A percentile compares a stretch with the other conserved stretches of the same genome.
Conservation (phyloP, 2,888 invertebrate species). For the Drosophila ustulata region DNA sequence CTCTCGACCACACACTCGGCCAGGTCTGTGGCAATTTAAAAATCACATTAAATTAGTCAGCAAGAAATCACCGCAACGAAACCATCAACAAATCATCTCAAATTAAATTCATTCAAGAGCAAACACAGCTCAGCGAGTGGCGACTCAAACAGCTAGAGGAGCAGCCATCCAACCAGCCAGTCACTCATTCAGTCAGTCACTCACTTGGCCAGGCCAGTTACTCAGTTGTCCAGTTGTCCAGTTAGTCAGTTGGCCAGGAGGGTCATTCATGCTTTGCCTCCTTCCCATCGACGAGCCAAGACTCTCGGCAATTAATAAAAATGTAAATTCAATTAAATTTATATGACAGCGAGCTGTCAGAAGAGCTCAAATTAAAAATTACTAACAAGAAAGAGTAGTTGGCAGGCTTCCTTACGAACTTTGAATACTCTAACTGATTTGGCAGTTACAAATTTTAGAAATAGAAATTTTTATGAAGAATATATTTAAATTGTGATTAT, state of each 20-base stretch:
- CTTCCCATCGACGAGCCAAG: neutral
- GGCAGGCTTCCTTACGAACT: neutral
- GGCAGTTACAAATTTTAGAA: neutral
- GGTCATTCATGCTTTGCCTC: slow-evolving; percentile 60
- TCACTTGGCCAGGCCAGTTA: neutral
- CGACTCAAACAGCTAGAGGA: neutral
- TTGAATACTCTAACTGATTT: neutral
- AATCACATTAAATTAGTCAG: slow-evolving; percentile 82
- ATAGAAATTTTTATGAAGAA: no score
- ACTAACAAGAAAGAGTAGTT: slow-evolving; percentile 70
- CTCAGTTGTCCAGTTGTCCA: slow-evolving; percentile 12
- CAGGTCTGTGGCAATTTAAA: slow-evolving; percentile 74
- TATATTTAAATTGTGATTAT: no score
- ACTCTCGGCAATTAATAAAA: slow-evolving; percentile 82
- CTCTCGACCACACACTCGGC: slow-evolving; percentile 65
- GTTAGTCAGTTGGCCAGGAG: slow-evolving; percentile 14
- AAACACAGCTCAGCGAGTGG: slow-evolving; percentile 18
- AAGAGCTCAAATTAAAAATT: slow-evolving; percentile 84
- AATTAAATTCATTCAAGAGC: slow-evolving; percentile 79
- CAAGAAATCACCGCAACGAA: slow-evolving; percentile 81
- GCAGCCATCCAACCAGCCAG: neutral
- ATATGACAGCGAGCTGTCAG: slow-evolving; percentile 84
- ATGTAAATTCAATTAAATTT: slow-evolving; percentile 84
- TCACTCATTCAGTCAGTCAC: neutral
- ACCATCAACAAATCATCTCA: slow-evolving; percentile 81